Percentiles rank a stretch among this genome's conserved stretches.
These are phyloP conservation scores for Vulpes ferrilata DNA, from an alignment of 2,113 vertebrate species.

Conservation along the genomic window DNA sequence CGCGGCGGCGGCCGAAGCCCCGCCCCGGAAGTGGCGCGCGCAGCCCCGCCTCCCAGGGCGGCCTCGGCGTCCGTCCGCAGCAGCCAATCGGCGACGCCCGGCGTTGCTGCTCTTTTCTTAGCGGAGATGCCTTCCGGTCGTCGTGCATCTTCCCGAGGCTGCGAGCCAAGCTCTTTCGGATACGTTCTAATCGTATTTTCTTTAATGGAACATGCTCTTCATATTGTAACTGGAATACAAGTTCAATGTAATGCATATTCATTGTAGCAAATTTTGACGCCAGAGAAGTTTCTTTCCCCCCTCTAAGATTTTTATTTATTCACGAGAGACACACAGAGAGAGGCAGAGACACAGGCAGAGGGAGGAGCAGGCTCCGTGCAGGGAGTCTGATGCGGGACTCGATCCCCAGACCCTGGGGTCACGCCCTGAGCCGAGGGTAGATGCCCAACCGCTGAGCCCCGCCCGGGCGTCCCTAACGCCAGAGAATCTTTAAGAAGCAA, in stretches of 20 bases:
- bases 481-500: neutral
- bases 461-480: too few species aligned
- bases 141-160: rapidly evolving
- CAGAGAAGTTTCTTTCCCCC: neutral
- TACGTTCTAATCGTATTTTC: neutral
- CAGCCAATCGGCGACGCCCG: conserved; percentile 9
- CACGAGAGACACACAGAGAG: too few species aligned
- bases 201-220: neutral
- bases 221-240: neutral
- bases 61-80: rapidly evolving
- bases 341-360: too few species aligned
- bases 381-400: too few species aligned
- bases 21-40: conserved; percentile 60
- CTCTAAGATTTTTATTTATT: too few species aligned
- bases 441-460: too few species aligned
- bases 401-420: too few species aligned
- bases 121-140: rapidly evolving
- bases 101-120: rapidly evolving
- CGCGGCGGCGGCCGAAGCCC: rapidly evolving
- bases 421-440: too few species aligned
- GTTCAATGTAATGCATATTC: neutral
- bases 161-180: too few species aligned
- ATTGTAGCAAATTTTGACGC: neutral
- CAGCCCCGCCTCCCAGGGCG: too few species aligned
- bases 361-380: too few species aligned